phyloP scores from a whole-genome alignment of 2,888 invertebrate genomes.

The Helicoverpa assulta region DNA sequence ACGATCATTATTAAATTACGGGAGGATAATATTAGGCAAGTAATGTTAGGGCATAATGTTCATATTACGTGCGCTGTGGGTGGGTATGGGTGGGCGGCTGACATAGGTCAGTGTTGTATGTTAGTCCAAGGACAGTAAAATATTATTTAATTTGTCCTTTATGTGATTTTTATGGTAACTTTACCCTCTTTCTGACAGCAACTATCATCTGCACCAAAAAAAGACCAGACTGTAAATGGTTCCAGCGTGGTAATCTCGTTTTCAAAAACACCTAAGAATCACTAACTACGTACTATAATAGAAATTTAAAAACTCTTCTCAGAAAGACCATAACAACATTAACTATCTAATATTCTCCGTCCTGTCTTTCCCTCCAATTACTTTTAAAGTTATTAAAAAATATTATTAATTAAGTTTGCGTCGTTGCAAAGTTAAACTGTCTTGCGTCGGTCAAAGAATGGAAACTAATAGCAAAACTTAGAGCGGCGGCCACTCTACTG shows the following conservation, averaged over 20 bases:
- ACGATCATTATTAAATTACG: conserved; percentile 11
- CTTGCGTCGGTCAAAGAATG: conserved; percentile 14
- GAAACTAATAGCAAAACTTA: conserved; percentile 29
- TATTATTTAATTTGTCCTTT: too few species aligned
- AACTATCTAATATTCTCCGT: neutral
- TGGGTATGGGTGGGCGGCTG: neutral
- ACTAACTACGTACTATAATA: too few species aligned
- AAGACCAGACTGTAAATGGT: too few species aligned
- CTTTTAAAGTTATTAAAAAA: conserved; percentile 17
- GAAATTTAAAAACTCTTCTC: too few species aligned
- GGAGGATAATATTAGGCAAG: neutral
- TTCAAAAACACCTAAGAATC: too few species aligned
- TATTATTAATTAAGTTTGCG: conserved; percentile 32
- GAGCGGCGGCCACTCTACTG: conserved; percentile 4
- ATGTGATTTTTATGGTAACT: too few species aligned
- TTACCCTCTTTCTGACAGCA: too few species aligned
- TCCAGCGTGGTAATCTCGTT: too few species aligned
- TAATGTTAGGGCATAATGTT: neutral
- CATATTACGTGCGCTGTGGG: neutral
- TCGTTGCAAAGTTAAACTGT: conserved; percentile 29
- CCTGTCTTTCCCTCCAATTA: conserved; percentile 18
- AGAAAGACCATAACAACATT: neutral
- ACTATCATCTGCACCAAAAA: too few species aligned
- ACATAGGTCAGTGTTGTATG: too few species aligned
- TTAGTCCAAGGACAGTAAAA: too few species aligned